Evolutionary conservation across 2,113 vertebrate species (phyloP), one percentile per base, ranked within the genome.

Genomic region (Hyperopisus bebe): DNA sequence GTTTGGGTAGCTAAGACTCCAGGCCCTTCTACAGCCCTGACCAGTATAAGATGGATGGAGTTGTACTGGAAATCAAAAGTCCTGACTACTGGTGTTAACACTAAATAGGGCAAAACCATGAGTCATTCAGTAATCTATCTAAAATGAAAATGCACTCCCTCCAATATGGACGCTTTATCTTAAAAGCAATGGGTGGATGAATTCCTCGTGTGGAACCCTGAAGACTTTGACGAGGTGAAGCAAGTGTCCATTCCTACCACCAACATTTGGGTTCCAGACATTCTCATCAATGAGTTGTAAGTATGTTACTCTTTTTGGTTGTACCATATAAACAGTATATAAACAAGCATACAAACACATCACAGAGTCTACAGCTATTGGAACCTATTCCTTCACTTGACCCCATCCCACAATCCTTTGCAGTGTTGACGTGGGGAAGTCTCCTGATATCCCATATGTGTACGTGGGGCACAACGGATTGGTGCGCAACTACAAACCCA

Each of bases 261-360:
- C 39, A 98, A 97, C 89, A 94, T 99, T 90, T 99, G 98, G 98
- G 96, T 98, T 80, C 98, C 98, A 0, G 98, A 99, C 93, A 99
- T 99, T 91, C 97, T 99, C 93, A 99, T 99, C 95, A 99, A 99
- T 0, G 98, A 99, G 92, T 99, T 99, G 98, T 99, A 95, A 97
- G 98, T 96, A 17, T 1, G 50, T 3, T 62, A 27, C 3, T 66
- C n/a, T 84, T 21, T 88, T 58, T 88, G 21, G 15, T 42, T 44
- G 19, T 62, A 8, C 17, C 19, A 58, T 42, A 55, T 21, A 31
- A 62, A 62, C 31, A 42, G 5, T 31, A 24, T 51, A 88, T 27
- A 19, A 87, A 55, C 85, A 51, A 35, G 83, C n/a, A n/a, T 39
- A 55, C 19, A 1, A 58, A 24, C 17, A 24, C 19, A 42, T 62